These are phyloP conservation scores for Spea bombifrons DNA, from an alignment of 2,113 vertebrate species.

Conservation along the genomic window DNA sequence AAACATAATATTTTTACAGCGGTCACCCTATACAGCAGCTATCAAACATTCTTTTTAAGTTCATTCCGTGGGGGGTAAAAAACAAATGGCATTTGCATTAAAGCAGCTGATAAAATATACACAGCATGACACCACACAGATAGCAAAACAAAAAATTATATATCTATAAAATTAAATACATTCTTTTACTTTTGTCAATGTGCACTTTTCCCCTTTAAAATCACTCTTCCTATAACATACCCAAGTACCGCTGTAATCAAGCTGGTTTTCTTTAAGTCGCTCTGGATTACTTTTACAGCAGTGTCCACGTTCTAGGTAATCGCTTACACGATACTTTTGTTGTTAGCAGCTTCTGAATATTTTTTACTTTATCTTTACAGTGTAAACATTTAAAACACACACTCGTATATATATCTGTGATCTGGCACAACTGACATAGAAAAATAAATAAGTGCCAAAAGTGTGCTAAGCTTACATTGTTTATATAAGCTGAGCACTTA, in stretches of 20 bases:
- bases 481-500: constrained; percentile 22
- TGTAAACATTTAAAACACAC: constrained; percentile 20
- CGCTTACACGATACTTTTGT: background rate
- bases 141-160: background rate
- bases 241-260: background rate
- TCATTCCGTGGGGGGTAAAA: background rate
- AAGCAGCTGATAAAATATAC: background rate
- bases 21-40: background rate
- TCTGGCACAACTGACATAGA: constrained; percentile 18
- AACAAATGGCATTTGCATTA: background rate
- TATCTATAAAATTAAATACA: background rate
- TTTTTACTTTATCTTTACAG: background rate
- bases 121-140: background rate
- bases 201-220: no score
- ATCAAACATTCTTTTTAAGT: background rate
- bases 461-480: constrained; percentile 29
- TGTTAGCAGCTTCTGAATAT: background rate
- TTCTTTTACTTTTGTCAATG: no score
- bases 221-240: background rate
- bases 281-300: background rate
- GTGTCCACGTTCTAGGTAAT: constrained; percentile 10
- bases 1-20: background rate
- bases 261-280: constrained; percentile 2
- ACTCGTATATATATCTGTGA: constrained; percentile 2
- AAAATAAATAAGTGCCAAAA: constrained; percentile 32